Percentiles rank a stretch among this genome's conserved stretches.
Conservation (phyloP, 2,888 invertebrate genomes). For the Drosophila mimica region DNA sequence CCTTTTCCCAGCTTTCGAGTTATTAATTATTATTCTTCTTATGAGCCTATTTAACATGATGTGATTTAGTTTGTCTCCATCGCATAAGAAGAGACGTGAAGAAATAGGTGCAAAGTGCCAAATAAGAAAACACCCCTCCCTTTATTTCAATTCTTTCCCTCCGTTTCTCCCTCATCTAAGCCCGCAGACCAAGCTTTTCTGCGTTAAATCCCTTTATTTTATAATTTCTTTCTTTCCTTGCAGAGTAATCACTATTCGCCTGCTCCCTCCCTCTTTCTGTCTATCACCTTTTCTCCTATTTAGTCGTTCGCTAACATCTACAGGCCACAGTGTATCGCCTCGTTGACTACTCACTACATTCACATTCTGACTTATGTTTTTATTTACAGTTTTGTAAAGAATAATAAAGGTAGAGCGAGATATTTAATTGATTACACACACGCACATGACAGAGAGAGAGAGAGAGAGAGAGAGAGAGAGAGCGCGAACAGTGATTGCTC, state of each 20-base stretch:
- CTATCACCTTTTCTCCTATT: not conserved
- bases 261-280: not conserved
- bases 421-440: constrained; percentile 11
- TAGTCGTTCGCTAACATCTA: not conserved
- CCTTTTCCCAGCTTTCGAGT: not conserved
- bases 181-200: not conserved
- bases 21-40: not conserved
- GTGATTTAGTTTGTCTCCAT: not conserved
- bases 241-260: not conserved
- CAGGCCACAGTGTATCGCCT: not conserved
- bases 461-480: not conserved
- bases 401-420: not conserved
- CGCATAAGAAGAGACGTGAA: not conserved
- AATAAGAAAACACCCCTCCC: not conserved
- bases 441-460: not conserved
- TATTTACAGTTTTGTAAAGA: not conserved
- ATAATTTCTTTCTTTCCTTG: not conserved
- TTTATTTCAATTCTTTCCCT: not conserved
- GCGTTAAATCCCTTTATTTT: not conserved
- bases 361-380: not conserved
- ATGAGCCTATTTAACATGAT: not conserved
- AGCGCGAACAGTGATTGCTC: not conserved
- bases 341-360: not conserved
- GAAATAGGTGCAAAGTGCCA: not conserved
- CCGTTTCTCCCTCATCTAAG: not conserved